Base-by-base conservation (phyloP, 2,888 invertebrate species). In the Neoitamus cyanurus region DNA sequence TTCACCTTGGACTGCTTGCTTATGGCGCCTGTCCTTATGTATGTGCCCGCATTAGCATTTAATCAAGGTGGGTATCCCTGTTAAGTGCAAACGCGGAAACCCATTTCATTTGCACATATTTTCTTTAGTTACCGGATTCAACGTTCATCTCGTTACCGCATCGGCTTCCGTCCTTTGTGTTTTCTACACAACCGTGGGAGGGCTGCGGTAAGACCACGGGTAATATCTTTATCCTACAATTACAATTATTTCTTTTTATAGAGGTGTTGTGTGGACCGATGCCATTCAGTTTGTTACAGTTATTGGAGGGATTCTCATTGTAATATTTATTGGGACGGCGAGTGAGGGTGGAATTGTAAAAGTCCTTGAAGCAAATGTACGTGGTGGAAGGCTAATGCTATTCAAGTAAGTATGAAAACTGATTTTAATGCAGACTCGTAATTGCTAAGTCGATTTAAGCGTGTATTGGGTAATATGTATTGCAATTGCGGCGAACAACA, bases 121-220 rank as follows among this genome's bases (percentile, higher is more conserved):
- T 78, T 34, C 31, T 11, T 20, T 37, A 95, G 96, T 95, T 9
- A 95, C 95, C 70, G 94, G 95, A 25, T 92, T 94, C 3, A 91
- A 94, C 86, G 92, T 95, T 3, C 94, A 94, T 88, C 90, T 93
- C 0, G 93, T 96, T 48, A 94, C 95, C 1, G 93, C 94, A 1
- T 92, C 95, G 0, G 93, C 95, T n/a, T 95, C 95, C 88, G 90
- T 94, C 1, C 92, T 94, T 1, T 96, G 96, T 89, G 95, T 95
- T 28, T 95, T 96, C 75, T 95, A 96, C 88, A 95, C 95, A 2
- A 94, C 95, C 0, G 89, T 96, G 48, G 96, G 94, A 89, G 91
- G 92, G 87, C 85, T 85, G 15, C 84, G 85, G 86, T 86, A 69
- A 58, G 58, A 84, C 30, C 31, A 15, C 7, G 28, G 37, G 11